Conservation (phyloP, 2,113 vertebrate genomes). For the Tachysurus vachellii region DNA sequence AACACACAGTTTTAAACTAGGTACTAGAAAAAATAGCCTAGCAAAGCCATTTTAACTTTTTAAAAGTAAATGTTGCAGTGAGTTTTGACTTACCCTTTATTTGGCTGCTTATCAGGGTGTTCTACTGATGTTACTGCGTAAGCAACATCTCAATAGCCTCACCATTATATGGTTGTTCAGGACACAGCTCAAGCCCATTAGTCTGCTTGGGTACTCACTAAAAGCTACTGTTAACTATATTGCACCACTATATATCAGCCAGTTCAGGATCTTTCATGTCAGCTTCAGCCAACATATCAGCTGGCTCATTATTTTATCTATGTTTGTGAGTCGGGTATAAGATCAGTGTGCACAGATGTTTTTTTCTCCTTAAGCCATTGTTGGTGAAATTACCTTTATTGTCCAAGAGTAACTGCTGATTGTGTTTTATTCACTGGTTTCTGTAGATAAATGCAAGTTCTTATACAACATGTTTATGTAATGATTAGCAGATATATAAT, state of each 20-base stretch:
- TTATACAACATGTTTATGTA: neutral
- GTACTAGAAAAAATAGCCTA: too few species aligned
- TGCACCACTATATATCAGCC: neutral
- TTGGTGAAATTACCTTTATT: neutral
- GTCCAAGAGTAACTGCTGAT: neutral
- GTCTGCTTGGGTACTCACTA: neutral
- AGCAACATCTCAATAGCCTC: neutral
- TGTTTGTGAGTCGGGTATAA: neutral
- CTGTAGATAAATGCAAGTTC: neutral
- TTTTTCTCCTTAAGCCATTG: neutral
- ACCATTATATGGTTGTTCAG: neutral
- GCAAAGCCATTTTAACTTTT: neutral
- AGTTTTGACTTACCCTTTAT: neutral
- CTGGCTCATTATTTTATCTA: neutral
- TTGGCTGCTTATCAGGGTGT: neutral
- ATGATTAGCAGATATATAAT: neutral
- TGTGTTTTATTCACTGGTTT: neutral
- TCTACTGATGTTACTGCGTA: neutral
- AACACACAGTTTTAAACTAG: too few species aligned
- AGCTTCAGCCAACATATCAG: neutral
- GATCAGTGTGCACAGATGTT: slow-evolving; percentile 11
- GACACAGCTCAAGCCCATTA: neutral
- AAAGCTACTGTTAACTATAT: neutral
- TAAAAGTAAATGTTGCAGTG: neutral
- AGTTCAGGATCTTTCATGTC: neutral